Base-by-base conservation (phyloP, 2,113 vertebrate genomes). In the Salminus brasiliensis region DNA sequence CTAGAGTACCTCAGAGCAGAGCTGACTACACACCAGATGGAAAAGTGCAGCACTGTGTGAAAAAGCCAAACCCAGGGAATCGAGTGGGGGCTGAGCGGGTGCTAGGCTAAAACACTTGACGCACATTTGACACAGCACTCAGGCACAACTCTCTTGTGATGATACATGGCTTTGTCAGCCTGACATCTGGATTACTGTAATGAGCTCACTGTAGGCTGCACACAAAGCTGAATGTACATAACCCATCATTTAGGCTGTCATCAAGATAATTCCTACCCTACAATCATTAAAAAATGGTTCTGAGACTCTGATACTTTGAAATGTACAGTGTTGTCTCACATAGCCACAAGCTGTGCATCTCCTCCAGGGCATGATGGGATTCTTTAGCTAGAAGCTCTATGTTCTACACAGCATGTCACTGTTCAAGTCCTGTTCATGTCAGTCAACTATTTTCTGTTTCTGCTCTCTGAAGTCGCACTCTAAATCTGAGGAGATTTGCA, bases 121-220 rank as follows among this genome's bases (percentile, higher is more conserved):
- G 67, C 69, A 39, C 59, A 23, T 13, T 18, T 72, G 27, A 47
- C 66, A 62, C 23, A 72, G 47, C 59, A 25, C 30, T 30, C 43
- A 41, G 15, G 49, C 25, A 45, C 45, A 23, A 62, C 8, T 27
- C 21, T 1, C 71, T 18, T 15, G 23, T 30, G 52, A 78, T 73
- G 30, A 67, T 66, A 18, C 27, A 39, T 15, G 34, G 36, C 36
- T 32, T 72, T 52, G 69, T 72, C 53, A 75, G 65, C 0, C 18
- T 47, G 39, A 75, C 6, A 10, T 25, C 27, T 36, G 29, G 27
- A 49, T 80, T 67, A 41, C 49, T 59, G 11, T 60, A 41, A 73
- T 59, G 27, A 47, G 43, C 16, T 66, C n/a, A 23, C 45, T 29
- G 34, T 34, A 60, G 39, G n/a, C 60, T 29, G 65, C 1, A 47